These are phyloP conservation scores for Nothocercus nigrocapillus DNA, from an alignment of 2,113 vertebrate genomes.

Conservation along the genomic window DNA sequence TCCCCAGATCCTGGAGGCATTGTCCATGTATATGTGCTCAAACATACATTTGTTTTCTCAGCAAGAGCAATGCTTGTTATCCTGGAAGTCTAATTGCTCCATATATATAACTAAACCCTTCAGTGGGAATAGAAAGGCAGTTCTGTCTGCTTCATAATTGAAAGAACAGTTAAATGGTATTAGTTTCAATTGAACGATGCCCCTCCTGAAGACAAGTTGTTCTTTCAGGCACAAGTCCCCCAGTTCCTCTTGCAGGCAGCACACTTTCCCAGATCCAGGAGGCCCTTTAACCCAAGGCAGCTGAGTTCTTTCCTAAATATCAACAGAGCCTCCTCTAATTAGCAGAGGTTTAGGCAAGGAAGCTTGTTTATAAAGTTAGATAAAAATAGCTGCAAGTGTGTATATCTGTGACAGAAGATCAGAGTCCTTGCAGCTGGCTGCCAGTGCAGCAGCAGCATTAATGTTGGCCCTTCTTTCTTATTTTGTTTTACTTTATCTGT, in stretches of 20 bases:
- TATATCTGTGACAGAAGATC: background rate
- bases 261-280: slow-evolving; percentile 44
- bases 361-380: slow-evolving; percentile 51
- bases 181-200: background rate
- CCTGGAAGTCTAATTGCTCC: background rate
- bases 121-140: background rate
- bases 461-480: background rate
- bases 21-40: background rate
- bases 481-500: background rate
- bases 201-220: background rate
- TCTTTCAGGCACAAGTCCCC: background rate
- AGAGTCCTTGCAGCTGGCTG: background rate
- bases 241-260: background rate
- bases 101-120: background rate
- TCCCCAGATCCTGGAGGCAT: background rate
- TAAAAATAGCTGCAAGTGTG: background rate
- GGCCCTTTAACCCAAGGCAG: slow-evolving; percentile 33
- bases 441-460: background rate
- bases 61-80: background rate
- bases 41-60: background rate
- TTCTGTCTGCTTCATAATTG: background rate
- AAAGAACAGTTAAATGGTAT: background rate
- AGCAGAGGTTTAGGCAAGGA: slow-evolving; percentile 35
- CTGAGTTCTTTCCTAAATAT: slow-evolving; percentile 43
- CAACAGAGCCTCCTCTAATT: slow-evolving; percentile 55